Evolutionary conservation across 2,797 vertebrate species (phyloP), one percentile per base, ranked within the genome.

Genomic region (Dipus sagitta): DNA sequence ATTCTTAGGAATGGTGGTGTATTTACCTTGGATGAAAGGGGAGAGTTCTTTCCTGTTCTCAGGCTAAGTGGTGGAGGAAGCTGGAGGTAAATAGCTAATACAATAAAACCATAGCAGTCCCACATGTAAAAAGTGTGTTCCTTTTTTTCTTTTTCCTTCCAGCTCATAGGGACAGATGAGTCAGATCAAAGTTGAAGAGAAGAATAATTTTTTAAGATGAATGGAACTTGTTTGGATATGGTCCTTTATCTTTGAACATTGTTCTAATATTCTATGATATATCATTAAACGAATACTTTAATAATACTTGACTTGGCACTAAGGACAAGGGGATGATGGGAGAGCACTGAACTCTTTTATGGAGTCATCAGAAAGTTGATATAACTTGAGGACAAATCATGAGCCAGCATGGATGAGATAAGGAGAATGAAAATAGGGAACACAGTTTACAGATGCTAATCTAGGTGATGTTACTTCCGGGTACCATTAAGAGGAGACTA

Each of bases 301-400:
- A 64, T 24, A 60, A 24, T 20, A 92, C 83, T 79, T 70, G 6
- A 52, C 14, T 83, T 58, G 8, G 3, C 47, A 47, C 47, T 47
- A 47, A 47, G 47, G 11, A 47, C 68, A 85, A 6, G 42, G 58
- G 17, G 32, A 32, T 34, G 32, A 42, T 17, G 60, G 38, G 30
- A 58, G n/a, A 26, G 60, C 21, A 6, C 1, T 32, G 58, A 9
- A 71, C 3, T 2, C 23, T 13, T 91, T 93, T 47, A 47, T 68
- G 21, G 76, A 83, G n/a, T 70, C 38, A 64, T 38, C 18, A 74
- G 58, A 77, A 94, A 79, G 76, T 84, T n/a, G 76, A 42, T 79
- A 47, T 47, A 47, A 72, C 9, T 72, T 93, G 85, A 67, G 78
- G 65, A 42, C 77, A 17, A 75, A 54, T 17, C 67, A 0, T 30